Base-by-base conservation (phyloP, 2,888 invertebrate genomes). In the Dryocosmus kuriphilus region DNA sequence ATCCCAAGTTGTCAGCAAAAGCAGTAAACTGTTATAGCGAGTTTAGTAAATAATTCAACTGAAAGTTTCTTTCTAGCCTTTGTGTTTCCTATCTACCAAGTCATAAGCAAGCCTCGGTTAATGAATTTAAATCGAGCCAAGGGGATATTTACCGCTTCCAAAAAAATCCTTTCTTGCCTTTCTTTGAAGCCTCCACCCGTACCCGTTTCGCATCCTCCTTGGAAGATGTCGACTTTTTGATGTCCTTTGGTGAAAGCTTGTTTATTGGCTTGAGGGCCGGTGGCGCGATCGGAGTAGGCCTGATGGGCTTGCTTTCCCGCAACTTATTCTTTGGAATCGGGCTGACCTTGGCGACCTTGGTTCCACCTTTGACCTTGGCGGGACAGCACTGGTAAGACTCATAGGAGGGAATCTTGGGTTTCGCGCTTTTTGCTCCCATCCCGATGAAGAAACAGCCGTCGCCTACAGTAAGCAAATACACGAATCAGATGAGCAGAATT, bases 371-470 rank as follows among this genome's bases (percentile, higher is more conserved):
- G 92, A 95, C 94, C 94, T 96, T 96, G 92, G 95, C 95, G 92
- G 97, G 97, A 94, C 97, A 97, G 95, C 97, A 97, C 94, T 97
- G 97, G 95, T 96, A 97, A 92, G 97, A 96, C 95, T 96, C 96
- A 93, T 96, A 96, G 93, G 94, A 93, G 90, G 96, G 94, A 93
- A 94, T 93, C 93, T 94, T 94, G 92, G 95, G 95, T 92, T 95
- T 94, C 91, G 94, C 94, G 92, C 94, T 94, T 94, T 96, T 96
- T 94, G 96, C 96, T 93, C 96, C 97, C 95, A 97, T 95, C 94
- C 97, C 97, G 94, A 97, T 96, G 96, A 96, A 96, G 96, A 97
- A 97, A 95, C 97, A 97, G 95, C 97, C 97, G 95, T 97, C 97
- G 96, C 97, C 97, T 97, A 96, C 96, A 95, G 95, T 94, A 96